Base-by-base conservation (phyloP, 1,140 invertebrate genomes). In the Acromyrmex charruanus region DNA sequence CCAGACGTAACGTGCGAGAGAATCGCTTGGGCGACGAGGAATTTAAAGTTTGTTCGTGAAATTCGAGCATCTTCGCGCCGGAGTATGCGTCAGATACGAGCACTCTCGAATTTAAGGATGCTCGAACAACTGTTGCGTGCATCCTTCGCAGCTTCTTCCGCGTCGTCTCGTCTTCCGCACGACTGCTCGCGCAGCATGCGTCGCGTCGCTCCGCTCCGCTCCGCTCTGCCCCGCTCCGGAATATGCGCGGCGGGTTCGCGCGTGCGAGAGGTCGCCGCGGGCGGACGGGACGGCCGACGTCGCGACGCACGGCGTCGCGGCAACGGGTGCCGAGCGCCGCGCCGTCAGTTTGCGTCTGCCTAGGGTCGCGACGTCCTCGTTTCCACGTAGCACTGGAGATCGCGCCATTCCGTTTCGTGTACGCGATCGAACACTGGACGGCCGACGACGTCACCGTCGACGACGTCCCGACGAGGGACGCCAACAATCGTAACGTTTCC, bases 311-410 rank as follows among this genome's bases (percentile, higher is more conserved):
- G 75, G 85, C 92, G 92, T 91, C 92, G 92, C 88, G 85, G 77
- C 87, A 86, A 69, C 85, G 90, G 86, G 80, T 75, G 71, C 75
- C 81, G 71, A 86, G 77, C 72, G 25, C 44, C 86, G 88, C 87
- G 81, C 39, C 81, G 86, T 92, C 90, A 94, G 94, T 94, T 92
- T 93, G 94, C 94, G 94, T 93, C 92, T 90, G 92, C 85, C 92
- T 91, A 91, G 92, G 92, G 91, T 91, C 90, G 90, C 91, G 91
- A 91, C 92, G 91, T 88, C 92, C 87, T 89, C 92, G 71, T 51
- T 51, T 39, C 39, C n/a, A 71, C 28, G 44, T 68, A 63, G 39
- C 44, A 71, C 25, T 65, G 79, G 79, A 51, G 65, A 88, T 80
- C 85, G 85, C 51, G 71, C 63, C 12, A 2, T 31, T 10, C 53